Percentiles rank a stretch among this genome's conserved stretches.
Evolutionary conservation across 2,888 invertebrate species (phyloP).

Genomic region (Malachius bipustulatus): DNA sequence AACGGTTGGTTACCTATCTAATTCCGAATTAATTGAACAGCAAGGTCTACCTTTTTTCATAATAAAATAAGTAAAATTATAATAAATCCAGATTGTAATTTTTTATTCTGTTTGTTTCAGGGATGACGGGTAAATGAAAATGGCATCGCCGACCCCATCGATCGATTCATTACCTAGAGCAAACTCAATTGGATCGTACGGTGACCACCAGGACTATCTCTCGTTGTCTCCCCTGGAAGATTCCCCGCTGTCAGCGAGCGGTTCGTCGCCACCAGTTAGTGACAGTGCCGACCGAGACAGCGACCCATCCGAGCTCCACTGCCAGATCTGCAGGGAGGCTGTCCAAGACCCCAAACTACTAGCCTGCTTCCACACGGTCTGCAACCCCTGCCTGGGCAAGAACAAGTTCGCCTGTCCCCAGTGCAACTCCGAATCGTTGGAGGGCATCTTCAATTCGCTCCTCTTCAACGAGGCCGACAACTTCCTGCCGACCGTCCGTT

Average conservation of each 20-base stretch:
- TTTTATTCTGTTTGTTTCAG: slow-evolving; percentile 45
- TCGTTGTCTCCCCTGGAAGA: slow-evolving; percentile 46
- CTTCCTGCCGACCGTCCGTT: slow-evolving; percentile 48
- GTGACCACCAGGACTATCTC: slow-evolving; percentile 68
- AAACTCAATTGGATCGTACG: slow-evolving; percentile 80
- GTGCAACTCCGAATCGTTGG: slow-evolving; percentile 41
- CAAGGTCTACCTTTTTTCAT: too few relatives aligned
- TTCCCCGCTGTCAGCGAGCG: slow-evolving; percentile 72
- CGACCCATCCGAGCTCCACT: slow-evolving; percentile 34
- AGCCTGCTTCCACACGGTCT: slow-evolving; percentile 75
- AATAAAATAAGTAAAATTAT: too few relatives aligned
- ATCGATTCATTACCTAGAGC: slow-evolving; percentile 85
- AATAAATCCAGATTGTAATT: too few relatives aligned
- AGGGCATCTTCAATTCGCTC: slow-evolving; percentile 36
- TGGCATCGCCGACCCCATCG: slow-evolving; percentile 88
- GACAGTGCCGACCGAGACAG: slow-evolving; percentile 64
- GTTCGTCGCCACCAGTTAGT: slow-evolving; percentile 77
- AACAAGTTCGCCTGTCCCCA: slow-evolving; percentile 66
- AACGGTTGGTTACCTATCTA: too few relatives aligned
- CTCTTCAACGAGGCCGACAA: slow-evolving; percentile 33
- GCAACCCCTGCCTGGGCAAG: slow-evolving; percentile 70
- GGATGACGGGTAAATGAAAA: slow-evolving; percentile 84
- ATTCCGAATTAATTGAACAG: too few relatives aligned
- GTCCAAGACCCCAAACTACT: slow-evolving; percentile 63
- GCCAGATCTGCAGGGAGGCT: slow-evolving; percentile 64